Base-by-base conservation (phyloP, 2,113 vertebrate species). In the Calidris pugnax region DNA sequence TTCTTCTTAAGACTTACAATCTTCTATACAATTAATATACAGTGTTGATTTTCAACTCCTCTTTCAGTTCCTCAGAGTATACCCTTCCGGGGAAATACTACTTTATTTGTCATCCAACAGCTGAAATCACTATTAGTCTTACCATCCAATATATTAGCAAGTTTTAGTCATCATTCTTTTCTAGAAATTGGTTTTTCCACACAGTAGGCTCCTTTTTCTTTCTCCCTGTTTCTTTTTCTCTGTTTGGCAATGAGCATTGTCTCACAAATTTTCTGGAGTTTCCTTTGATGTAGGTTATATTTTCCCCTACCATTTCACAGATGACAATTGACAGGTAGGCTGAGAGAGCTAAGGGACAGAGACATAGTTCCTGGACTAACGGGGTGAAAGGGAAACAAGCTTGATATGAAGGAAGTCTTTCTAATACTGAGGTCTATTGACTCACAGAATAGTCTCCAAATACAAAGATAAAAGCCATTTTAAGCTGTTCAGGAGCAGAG, bases 1-100 rank as follows among this genome's bases (percentile, higher is more conserved):
- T 73, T 96, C 75, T 89, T 50, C 85, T 43, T 23, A 87, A 94
- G 82, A 95, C 74, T 84, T 96, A 55, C 62, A 94, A 39, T 41
- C 51, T 94, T 92, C 82, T 83, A 39, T 84, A 85, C 19, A 32
- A 85, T 80, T 93, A 92, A 93, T 83, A 85, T 62, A 68, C 87
- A 94, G 60, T 37, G 50, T 41, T 89, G 59, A 87, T 90, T 79
- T 87, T 93, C 23, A 14, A 53, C 10, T 86, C 12, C 4, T 64
- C n/a, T 83, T 72, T 83, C 39, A 18, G 26, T 21, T 75, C 14
- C 39, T 91, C 55, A 78, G 39, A 64, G 7, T 56, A 74, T 23
- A 10, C 11, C 10, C 23, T 87, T 75, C 19, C 20, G 63, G 15
- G 16, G 14, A 75, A 85, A 72, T 53, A 41, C 1, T 50, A 33